These are phyloP conservation scores for Gerris lacustris DNA, from an alignment of 2,888 invertebrate genomes.

Conservation along the genomic window DNA sequence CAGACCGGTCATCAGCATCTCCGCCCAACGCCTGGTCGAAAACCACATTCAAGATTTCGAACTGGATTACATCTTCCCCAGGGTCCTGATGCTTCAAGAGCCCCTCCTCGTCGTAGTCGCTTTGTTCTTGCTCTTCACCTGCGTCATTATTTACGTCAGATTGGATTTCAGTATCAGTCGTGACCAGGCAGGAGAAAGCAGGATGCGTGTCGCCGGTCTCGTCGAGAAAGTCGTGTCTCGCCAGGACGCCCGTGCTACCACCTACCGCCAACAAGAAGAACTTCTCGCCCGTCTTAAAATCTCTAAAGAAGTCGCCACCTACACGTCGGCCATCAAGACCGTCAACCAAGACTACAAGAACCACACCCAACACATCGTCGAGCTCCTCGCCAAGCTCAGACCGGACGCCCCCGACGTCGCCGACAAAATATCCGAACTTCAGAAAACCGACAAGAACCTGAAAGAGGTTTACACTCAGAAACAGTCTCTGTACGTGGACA, in stretches of 20 bases:
- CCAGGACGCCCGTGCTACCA: constrained; percentile 47
- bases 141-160: constrained; percentile 86
- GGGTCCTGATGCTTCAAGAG: constrained; percentile 78
- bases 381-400: constrained; percentile 44
- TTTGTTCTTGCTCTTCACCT: constrained; percentile 75
- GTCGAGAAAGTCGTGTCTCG: constrained; percentile 46
- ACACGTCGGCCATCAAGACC: constrained; percentile 42
- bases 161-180: constrained; percentile 79
- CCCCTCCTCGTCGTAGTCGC: constrained; percentile 80
- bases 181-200: constrained; percentile 43
- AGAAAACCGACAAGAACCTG: constrained; percentile 43
- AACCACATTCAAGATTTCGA: constrained; percentile 93
- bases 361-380: constrained; percentile 43
- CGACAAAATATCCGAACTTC: constrained; percentile 49
- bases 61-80: constrained; percentile 69
- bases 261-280: constrained; percentile 49
- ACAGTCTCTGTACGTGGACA: constrained; percentile 47
- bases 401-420: constrained; percentile 47
- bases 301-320: constrained; percentile 43
- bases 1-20: constrained; percentile 72
- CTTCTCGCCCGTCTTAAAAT: constrained; percentile 48
- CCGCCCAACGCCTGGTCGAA: constrained; percentile 78
- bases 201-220: constrained; percentile 38
- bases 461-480: constrained; percentile 40
- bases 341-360: constrained; percentile 48